These are phyloP conservation scores for Trichomycterus rosablanca DNA, from an alignment of 2,113 vertebrate genomes.

Conservation along the genomic window DNA sequence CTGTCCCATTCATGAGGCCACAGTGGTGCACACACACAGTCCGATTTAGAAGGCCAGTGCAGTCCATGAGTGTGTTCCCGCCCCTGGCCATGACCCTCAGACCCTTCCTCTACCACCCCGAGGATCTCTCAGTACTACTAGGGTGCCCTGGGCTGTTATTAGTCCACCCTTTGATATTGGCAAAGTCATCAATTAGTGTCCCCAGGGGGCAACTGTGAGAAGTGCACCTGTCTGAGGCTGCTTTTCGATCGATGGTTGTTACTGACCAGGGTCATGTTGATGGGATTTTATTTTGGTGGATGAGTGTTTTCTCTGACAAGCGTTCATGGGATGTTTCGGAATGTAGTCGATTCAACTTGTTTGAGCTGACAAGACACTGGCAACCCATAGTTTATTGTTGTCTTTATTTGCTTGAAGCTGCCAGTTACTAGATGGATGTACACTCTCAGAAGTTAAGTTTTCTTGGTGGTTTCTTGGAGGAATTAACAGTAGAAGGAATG, in stretches of 20 bases:
- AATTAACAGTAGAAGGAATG: too few species aligned
- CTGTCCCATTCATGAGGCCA: slow-evolving; percentile 56
- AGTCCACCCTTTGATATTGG: slow-evolving; percentile 57
- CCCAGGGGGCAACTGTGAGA: slow-evolving; percentile 38
- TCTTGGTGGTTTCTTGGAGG: too few species aligned
- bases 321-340: slow-evolving; percentile 9
- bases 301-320: slow-evolving; percentile 12
- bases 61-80: slow-evolving; percentile 53
- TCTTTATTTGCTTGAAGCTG: too few species aligned
- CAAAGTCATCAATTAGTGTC: slow-evolving; percentile 52
- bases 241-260: slow-evolving; percentile 28
- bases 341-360: not conserved
- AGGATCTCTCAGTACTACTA: slow-evolving; percentile 50
- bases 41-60: slow-evolving; percentile 56
- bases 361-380: not conserved
- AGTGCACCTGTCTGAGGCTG: slow-evolving; percentile 52
- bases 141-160: slow-evolving; percentile 52
- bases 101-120: slow-evolving; percentile 40
- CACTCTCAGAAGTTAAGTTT: too few species aligned
- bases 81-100: slow-evolving; percentile 58
- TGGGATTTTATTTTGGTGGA: slow-evolving; percentile 29
- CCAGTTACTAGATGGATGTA: too few species aligned
- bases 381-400: too few species aligned
- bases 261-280: slow-evolving; percentile 30
- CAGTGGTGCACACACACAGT: slow-evolving; percentile 44